Evolutionary conservation across 2,113 vertebrate species (phyloP).

Genomic region (Nesoenas mayeri): DNA sequence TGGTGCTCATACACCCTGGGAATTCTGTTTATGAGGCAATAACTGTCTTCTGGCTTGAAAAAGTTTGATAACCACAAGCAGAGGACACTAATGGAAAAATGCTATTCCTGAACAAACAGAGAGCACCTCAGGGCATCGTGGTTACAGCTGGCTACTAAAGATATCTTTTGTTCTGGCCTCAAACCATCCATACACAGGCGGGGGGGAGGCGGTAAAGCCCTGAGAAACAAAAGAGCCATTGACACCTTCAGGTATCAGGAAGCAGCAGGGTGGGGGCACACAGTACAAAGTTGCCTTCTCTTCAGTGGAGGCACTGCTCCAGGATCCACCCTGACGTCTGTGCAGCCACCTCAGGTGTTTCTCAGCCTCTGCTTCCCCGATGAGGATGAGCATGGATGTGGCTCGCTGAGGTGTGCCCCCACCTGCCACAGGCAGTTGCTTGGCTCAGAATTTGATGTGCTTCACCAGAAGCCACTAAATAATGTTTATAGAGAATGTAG

Average conservation of each 20-base stretch:
- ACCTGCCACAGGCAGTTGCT: background rate
- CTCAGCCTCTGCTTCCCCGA: background rate
- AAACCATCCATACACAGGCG: background rate
- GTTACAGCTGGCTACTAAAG: background rate
- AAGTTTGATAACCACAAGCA: background rate
- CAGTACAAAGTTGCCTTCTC: background rate
- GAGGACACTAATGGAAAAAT: background rate
- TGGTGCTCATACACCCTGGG: background rate
- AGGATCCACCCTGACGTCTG: background rate
- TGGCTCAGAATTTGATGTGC: background rate
- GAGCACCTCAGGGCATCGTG: background rate
- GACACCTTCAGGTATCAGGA: background rate
- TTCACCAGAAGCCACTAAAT: background rate
- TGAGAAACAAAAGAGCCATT: background rate
- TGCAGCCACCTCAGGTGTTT: background rate
- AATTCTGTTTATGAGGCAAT: background rate
- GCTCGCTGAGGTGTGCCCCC: background rate
- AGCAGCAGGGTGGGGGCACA: background rate
- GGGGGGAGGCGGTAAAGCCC: fast-evolving
- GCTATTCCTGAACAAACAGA: background rate
- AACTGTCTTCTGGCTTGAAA: background rate
- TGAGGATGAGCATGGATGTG: fast-evolving
- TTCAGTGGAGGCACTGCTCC: background rate
- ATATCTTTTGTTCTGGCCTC: background rate
- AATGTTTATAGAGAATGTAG: background rate